Base-by-base conservation (phyloP, 1,140 invertebrate genomes). In the Heliconius himera region DNA sequence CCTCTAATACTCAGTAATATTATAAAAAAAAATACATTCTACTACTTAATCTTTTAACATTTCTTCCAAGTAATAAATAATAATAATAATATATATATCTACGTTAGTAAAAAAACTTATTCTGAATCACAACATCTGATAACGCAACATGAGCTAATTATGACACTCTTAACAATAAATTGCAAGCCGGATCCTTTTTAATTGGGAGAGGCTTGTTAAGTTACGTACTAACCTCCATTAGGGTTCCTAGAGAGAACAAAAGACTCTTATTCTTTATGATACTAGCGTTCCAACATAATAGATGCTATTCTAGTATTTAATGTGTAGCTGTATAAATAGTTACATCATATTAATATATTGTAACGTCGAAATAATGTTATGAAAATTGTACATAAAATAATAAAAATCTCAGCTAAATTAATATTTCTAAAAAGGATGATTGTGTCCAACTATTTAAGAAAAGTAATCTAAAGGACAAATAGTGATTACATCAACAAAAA, bases 131-230 rank as follows among this genome's bases (percentile, higher is more conserved):
- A n/a, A 6, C 22, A 66, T 66, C 60, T 66, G 3, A 29, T 36
- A 70, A 20, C 8, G 38, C 6, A 78, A 74, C 16, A 76, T 41
- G 38, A 73, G 80, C 74, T 81, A 78, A 78, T 81, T 78, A 81
- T 81, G 54, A 73, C 51, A 13, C 73, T 74, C 74, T 75, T 71
- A 72, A 77, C 77, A 78, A 74, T 81, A 81, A 81, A 81, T 73
- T 77, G 79, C 76, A 73, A 77, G 56, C 76, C 46, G 36, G 80
- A 76, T 81, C 76, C 77, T 81, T 78, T 81, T 81, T 81, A 81
- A 81, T 81, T 81, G 80, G 60, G 26, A 81, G 74, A 78, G 73
- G 3, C 80, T 81, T 78, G 80, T 81, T 81, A 81, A 71, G 74
- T 73, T 72, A 73, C 77, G 74, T 78, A 78, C 80, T 81, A 81